Evolutionary conservation across 2,888 invertebrate species (phyloP).

Genomic region (Sarcophaga subvicina): DNA sequence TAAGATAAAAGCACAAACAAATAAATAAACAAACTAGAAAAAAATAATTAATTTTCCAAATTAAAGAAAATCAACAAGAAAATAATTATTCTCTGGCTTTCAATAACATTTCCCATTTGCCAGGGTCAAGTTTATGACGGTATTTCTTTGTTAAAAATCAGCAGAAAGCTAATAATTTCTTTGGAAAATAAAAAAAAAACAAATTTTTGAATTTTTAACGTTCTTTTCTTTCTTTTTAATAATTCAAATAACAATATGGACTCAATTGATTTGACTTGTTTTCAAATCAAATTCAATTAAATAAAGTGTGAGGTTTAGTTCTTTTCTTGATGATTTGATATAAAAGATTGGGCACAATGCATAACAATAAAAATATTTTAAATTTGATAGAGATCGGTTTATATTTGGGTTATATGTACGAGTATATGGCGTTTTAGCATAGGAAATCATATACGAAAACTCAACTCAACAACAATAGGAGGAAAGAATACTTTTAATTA

Average conservation of each 20-base stretch:
- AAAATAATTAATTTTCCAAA: not conserved
- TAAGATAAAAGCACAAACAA: not conserved
- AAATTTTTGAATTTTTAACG: conserved; percentile 7
- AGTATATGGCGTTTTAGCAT: not conserved
- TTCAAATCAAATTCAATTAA: conserved; percentile 65
- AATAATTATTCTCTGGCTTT: not conserved
- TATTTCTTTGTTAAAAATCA: not conserved
- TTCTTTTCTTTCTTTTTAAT: not conserved
- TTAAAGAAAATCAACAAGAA: conserved; percentile 14
- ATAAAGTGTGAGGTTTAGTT: conserved; percentile 15
- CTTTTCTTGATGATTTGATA: not conserved
- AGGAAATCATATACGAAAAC: not conserved
- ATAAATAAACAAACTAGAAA: not conserved
- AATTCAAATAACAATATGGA: conserved; percentile 7
- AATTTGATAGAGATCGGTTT: not conserved
- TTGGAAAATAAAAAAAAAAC: not conserved
- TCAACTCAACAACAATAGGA: not conserved
- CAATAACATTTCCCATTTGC: conserved; percentile 14
- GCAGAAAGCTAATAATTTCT: not conserved
- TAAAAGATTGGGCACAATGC: too few species aligned
- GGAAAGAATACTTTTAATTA: conserved; percentile 49
- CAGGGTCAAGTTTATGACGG: conserved; percentile 46
- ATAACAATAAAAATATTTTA: too few species aligned
- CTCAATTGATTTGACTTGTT: conserved; percentile 38
- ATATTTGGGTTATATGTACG: not conserved